These are phyloP conservation scores for Bovichtus variegatus DNA, from an alignment of 2,797 vertebrate genomes.

Conservation along the genomic window DNA sequence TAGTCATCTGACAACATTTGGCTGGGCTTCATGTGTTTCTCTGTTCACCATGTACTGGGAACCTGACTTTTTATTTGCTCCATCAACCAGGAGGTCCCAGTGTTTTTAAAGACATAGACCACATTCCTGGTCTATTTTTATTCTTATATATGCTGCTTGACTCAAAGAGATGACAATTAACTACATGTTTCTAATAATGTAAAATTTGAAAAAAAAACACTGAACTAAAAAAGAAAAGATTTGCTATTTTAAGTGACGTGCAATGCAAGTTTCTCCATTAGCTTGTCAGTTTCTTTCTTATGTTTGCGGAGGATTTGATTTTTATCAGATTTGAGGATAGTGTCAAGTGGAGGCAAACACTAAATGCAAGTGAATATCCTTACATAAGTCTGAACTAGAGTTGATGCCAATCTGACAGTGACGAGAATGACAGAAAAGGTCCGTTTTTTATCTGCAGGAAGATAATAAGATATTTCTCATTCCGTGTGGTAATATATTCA, in stretches of 20 bases:
- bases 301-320: background rate
- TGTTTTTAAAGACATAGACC: background rate
- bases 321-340: background rate
- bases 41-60: background rate
- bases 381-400: background rate
- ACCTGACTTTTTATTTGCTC: constrained; percentile 2
- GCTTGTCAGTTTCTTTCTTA: background rate
- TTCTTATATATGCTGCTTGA: background rate
- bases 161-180: background rate
- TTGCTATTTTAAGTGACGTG: background rate
- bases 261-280: background rate
- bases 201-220: background rate
- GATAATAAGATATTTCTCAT: background rate
- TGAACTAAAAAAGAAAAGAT: background rate
- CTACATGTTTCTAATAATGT: background rate
- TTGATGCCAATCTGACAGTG: background rate
- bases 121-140: background rate
- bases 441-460: background rate
- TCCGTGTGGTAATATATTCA: constrained; percentile 8
- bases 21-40: background rate
- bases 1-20: background rate
- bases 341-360: background rate
- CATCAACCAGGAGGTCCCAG: background rate
- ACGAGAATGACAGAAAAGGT: background rate
- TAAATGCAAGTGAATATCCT: background rate